These are phyloP conservation scores for Peribatodes rhomboidaria DNA, from an alignment of 2,888 invertebrate genomes.

Conservation along the genomic window DNA sequence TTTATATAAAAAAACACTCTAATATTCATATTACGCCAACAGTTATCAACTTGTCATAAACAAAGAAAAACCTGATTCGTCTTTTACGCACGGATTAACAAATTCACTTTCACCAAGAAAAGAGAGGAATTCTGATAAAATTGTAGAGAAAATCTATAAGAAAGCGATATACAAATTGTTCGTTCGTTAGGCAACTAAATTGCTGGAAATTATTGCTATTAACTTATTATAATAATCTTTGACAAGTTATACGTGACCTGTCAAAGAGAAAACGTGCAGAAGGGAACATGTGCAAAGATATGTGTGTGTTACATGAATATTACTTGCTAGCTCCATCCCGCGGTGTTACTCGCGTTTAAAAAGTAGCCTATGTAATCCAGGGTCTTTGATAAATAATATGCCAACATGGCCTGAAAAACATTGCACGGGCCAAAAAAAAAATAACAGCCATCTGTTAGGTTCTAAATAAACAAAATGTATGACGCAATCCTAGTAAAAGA, in stretches of 20 bases:
- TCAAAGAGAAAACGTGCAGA: background rate
- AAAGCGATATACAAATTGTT: conserved; percentile 24
- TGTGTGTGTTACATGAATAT: too few relatives aligned
- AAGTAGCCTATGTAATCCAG: too few relatives aligned
- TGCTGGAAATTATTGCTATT: conserved; percentile 2
- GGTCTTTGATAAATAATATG: too few relatives aligned
- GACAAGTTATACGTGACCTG: conserved; percentile 2
- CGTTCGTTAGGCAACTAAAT: conserved; percentile 13
- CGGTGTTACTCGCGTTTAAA: too few relatives aligned
- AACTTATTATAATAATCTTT: conserved; percentile 7
- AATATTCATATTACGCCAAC: background rate
- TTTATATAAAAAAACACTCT: background rate
- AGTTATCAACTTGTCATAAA: background rate
- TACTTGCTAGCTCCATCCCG: too few relatives aligned
- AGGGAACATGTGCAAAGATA: background rate
- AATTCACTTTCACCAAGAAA: conserved; percentile 30
- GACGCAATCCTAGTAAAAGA: too few relatives aligned
- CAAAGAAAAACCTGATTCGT: conserved; percentile 1
- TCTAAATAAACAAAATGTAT: too few relatives aligned
- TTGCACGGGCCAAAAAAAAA: too few relatives aligned
- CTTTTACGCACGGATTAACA: conserved; percentile 31
- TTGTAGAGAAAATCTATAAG: conserved; percentile 5
- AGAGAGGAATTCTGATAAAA: conserved; percentile 13
- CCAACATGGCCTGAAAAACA: too few relatives aligned
- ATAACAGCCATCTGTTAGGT: too few relatives aligned